A percentile compares a stretch with the other conserved stretches of the same genome.
Conservation (phyloP, 2,797 vertebrate genomes). For the Alauda arvensis region DNA sequence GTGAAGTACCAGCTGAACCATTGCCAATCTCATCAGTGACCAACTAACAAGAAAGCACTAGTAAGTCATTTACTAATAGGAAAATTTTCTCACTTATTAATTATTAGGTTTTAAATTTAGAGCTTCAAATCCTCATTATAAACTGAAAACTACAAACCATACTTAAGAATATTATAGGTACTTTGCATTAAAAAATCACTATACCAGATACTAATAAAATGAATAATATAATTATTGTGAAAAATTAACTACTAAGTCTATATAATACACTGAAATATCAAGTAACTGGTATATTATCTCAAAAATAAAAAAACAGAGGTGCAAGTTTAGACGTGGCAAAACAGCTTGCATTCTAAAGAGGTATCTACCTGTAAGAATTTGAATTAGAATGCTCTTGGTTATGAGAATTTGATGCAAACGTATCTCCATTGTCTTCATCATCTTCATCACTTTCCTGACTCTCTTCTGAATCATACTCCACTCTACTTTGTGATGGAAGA, state of each 20-base stretch:
- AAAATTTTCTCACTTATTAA: slow-evolving; percentile 11
- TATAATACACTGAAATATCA: neutral
- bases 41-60: slow-evolving; percentile 79
- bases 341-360: neutral
- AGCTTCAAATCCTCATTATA: neutral
- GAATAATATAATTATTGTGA: neutral
- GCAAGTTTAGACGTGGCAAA: neutral
- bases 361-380: slow-evolving; percentile 90
- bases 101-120: neutral
- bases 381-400: slow-evolving; percentile 91
- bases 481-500: slow-evolving; percentile 78
- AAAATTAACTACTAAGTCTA: neutral
- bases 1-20: slow-evolving; percentile 93
- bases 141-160: neutral
- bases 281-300: neutral
- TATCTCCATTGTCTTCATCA: slow-evolving; percentile 79
- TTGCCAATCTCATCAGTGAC: slow-evolving; percentile 95
- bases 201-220: neutral
- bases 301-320: neutral
- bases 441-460: slow-evolving; percentile 85
- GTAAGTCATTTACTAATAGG: slow-evolving; percentile 2
- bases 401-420: slow-evolving; percentile 76
- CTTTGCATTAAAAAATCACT: neutral
- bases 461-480: slow-evolving; percentile 95
- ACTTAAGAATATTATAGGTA: neutral